Percentiles rank a stretch among this genome's conserved stretches.
phyloP scores from a whole-genome alignment of 1,140 invertebrate genomes.

The Drosophila ananassae region DNA sequence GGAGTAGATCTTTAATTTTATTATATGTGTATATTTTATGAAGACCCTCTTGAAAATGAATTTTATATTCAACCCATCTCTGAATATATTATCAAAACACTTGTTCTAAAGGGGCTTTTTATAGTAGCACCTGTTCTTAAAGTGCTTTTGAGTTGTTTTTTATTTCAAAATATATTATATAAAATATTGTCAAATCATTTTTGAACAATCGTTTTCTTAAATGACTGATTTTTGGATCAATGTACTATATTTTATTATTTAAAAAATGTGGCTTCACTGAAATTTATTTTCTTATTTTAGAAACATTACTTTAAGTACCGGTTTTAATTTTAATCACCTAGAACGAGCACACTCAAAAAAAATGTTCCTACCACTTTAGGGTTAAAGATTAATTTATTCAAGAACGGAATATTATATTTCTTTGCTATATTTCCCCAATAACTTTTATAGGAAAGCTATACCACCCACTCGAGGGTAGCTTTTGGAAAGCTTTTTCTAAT shows the following conservation, averaged over 20 bases:
- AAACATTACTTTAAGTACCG: no score
- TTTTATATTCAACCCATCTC: slow-evolving; percentile 16
- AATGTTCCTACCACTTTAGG: no score
- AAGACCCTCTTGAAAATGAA: background rate
- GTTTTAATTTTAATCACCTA: no score
- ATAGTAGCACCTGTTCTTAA: background rate
- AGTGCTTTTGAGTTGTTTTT: background rate
- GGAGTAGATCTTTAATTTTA: background rate
- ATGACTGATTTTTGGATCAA: no score
- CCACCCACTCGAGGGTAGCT: slow-evolving; percentile 29
- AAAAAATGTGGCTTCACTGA: no score
- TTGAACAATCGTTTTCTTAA: no score
- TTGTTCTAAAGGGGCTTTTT: background rate
- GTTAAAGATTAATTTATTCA: no score
- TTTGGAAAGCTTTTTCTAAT: slow-evolving; percentile 33
- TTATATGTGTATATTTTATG: background rate
- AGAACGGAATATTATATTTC: background rate
- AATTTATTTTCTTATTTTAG: no score
- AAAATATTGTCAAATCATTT: no score
- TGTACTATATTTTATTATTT: no score
- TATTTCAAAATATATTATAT: background rate
- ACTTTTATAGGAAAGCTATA: slow-evolving; percentile 12
- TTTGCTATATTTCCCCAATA: background rate
- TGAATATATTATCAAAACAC: no score
- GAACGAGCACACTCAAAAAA: no score